Base-by-base conservation (phyloP, 1,140 invertebrate genomes). In the Cydia fagiglandana region DNA sequence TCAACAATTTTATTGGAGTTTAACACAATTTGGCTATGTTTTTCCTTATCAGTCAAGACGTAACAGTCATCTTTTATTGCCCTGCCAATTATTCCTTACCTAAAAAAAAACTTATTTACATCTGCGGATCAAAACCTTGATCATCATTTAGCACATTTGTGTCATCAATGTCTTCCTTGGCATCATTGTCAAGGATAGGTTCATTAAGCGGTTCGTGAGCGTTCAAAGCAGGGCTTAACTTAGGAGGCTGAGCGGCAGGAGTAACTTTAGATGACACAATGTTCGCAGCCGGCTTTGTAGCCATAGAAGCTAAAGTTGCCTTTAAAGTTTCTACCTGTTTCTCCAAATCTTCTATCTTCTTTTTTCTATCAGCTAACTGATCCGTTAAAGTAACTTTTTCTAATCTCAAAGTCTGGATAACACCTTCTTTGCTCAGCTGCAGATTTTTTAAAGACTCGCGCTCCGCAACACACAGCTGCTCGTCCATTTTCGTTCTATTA, bases 131-230 rank as follows among this genome's bases (percentile, higher is more conserved):
- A 88, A 90, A 88, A 38, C 89, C 88, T 82, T 86, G 85, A 34
- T 80, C 84, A 79, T 92, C 90, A 85, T 91, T 92, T 15, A 91
- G 34, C 28, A 79, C 85, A 88, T 90, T 91, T 2, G 81, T 80
- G 34, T 93, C 91, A 75, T 92, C 91, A 28, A 93, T 81, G 76
- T 93, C 91, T 78, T 93, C 90, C 64, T 90, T 91, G 53, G 90
- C 91, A 91, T 91, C 86, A 84, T 93, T 90, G 38, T 93, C 88
- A 73, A 90, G 73, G 1, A 85, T 86, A 66, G 89, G 90, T 73
- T 91, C 89, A 78, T 91, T 88, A 0, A 90, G 83, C 20, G 84
- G 87, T 77, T 88, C 87, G 34, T 89, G 79, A 13, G 77, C 82
- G 80, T 88, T 90, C 17, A 93, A 79, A 15, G 88, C 85, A 41